These are phyloP conservation scores for Drosophila subsilvestris DNA, from an alignment of 2,888 invertebrate species.

Conservation along the genomic window DNA sequence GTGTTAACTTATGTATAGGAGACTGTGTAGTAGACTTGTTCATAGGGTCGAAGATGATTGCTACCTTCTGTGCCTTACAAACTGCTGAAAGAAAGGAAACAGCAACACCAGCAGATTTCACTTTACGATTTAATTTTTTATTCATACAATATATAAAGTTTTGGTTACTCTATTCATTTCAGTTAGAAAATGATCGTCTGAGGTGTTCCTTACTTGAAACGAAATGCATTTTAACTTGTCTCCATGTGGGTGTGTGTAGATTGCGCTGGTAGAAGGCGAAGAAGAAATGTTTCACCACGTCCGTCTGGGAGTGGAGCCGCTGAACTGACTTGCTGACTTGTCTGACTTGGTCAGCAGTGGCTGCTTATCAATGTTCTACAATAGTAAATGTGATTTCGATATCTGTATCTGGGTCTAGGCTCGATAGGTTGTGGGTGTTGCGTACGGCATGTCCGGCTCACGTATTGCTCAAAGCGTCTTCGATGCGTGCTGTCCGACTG, in stretches of 20 bases:
- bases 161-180: not conserved
- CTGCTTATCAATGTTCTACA: too few relatives aligned
- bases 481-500: slow-evolving; percentile 24
- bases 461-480: slow-evolving; percentile 42
- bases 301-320: too few relatives aligned
- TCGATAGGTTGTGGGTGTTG: too few relatives aligned
- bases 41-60: too few relatives aligned
- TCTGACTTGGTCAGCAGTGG: not conserved
- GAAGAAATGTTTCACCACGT: too few relatives aligned
- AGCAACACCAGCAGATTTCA: not conserved
- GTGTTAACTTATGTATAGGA: too few relatives aligned
- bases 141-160: not conserved
- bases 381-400: not conserved
- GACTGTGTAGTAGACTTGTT: too few relatives aligned
- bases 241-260: too few relatives aligned
- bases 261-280: too few relatives aligned
- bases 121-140: not conserved
- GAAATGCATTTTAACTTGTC: not conserved
- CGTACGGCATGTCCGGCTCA: slow-evolving; percentile 23
- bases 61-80: too few relatives aligned
- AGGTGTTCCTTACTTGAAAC: not conserved
- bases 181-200: not conserved
- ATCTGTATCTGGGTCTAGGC: not conserved
- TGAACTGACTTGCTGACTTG: not conserved
- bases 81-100: too few relatives aligned